phyloP scores from a whole-genome alignment of 2,888 invertebrate genomes.

The Tiphia femorata region DNA sequence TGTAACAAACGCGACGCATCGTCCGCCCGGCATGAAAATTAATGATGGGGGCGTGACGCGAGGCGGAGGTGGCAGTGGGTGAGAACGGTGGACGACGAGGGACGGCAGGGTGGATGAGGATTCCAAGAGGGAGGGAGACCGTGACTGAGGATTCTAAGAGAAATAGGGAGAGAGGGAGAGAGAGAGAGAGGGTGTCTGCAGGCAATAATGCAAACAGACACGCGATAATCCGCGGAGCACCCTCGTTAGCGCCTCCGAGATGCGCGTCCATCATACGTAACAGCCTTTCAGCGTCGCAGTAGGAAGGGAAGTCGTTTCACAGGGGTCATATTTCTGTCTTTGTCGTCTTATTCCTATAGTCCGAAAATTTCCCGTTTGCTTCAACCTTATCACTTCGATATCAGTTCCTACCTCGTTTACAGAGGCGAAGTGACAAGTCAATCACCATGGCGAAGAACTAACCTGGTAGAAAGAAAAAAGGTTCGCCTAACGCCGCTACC shows the following conservation, averaged over 20 bases:
- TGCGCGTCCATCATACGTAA: conserved; percentile 25
- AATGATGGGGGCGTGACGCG: conserved; percentile 58
- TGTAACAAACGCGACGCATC: conserved; percentile 57
- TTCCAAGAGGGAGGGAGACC: too few relatives aligned
- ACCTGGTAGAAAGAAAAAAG: too few relatives aligned
- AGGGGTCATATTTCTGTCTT: too few relatives aligned
- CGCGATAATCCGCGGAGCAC: conserved; percentile 57
- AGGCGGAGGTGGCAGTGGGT: conserved; percentile 31
- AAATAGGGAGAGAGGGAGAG: not conserved
- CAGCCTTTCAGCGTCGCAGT: conserved; percentile 14
- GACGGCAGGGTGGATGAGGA: conserved; percentile 6
- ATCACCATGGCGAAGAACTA: too few relatives aligned
- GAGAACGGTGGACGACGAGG: conserved; percentile 24
- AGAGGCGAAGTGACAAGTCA: too few relatives aligned
- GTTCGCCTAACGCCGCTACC: too few relatives aligned
- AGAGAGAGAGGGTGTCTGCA: conserved; percentile 17
- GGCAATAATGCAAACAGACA: conserved; percentile 62
- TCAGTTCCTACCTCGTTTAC: too few relatives aligned
- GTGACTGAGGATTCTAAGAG: too few relatives aligned
- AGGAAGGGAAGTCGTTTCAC: too few relatives aligned
- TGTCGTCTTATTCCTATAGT: too few relatives aligned
- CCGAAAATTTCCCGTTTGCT: too few relatives aligned
- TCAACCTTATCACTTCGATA: too few relatives aligned
- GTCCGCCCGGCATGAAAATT: conserved; percentile 61
- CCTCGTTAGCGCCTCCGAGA: conserved; percentile 32